These are phyloP conservation scores for Xanthostigma xanthostigma DNA, from an alignment of 2,888 invertebrate genomes.

Conservation along the genomic window DNA sequence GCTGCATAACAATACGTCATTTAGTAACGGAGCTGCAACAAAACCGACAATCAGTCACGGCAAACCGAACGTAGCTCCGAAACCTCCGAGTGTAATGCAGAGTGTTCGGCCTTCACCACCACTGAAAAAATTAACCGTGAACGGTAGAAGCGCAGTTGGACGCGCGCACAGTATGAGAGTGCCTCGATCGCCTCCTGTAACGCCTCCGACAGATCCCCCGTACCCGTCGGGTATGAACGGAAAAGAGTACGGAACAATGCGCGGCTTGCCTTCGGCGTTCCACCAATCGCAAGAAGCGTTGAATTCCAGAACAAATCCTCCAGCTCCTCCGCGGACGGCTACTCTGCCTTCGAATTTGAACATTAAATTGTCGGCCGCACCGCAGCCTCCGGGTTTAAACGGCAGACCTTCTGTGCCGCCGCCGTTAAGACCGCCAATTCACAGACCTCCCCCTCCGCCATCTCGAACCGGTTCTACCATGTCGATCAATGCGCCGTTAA, in stretches of 20 bases:
- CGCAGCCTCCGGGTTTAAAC: slow-evolving; percentile 31
- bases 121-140: slow-evolving; percentile 44
- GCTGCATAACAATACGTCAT: slow-evolving; percentile 27
- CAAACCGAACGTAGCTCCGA: slow-evolving; percentile 73
- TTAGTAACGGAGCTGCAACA: slow-evolving; percentile 19
- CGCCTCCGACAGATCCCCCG: slow-evolving; percentile 23
- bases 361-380: slow-evolving; percentile 31
- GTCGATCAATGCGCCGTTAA: slow-evolving; percentile 8
- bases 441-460: slow-evolving; percentile 39
- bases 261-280: slow-evolving; percentile 30
- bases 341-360: slow-evolving; percentile 19
- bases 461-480: slow-evolving; percentile 14
- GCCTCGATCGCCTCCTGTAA: slow-evolving; percentile 51
- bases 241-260: slow-evolving; percentile 26
- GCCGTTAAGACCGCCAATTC: slow-evolving; percentile 37
- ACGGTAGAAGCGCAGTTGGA: slow-evolving; percentile 41
- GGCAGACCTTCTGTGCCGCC: slow-evolving; percentile 21
- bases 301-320: slow-evolving; percentile 16
- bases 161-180: slow-evolving; percentile 75
- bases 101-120: slow-evolving; percentile 44
- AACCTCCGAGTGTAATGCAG: slow-evolving; percentile 49
- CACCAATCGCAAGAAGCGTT: slow-evolving; percentile 38
- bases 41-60: slow-evolving; percentile 46
- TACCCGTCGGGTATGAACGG: slow-evolving; percentile 14
- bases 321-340: slow-evolving; percentile 16